A percentile compares a stretch with the other conserved stretches of the same genome.
phyloP scores from a whole-genome alignment of 1,140 invertebrate species.

The Calliopsis andreniformis region DNA sequence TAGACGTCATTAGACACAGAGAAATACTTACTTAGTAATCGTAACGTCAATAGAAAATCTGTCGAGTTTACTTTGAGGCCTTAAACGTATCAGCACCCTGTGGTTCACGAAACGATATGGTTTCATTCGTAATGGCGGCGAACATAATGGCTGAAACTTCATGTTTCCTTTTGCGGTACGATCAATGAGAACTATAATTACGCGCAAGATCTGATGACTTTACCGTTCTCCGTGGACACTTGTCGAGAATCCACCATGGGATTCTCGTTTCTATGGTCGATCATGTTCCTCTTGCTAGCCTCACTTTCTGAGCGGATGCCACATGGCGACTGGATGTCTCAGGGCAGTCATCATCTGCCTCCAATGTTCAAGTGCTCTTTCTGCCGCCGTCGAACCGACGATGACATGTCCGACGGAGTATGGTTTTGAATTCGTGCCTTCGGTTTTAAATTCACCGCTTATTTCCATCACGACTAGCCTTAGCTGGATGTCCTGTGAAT shows the following conservation, averaged over 20 bases:
- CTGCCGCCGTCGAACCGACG: conserved; percentile 85
- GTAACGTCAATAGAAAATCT: conserved; percentile 35
- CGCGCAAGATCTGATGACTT: neutral
- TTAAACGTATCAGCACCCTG: conserved; percentile 37
- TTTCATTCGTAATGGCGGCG: neutral
- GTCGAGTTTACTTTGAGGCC: conserved; percentile 20
- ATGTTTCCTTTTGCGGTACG: neutral
- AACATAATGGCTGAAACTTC: conserved; percentile 4
- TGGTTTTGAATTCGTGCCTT: conserved; percentile 77
- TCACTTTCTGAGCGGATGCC: conserved; percentile 89
- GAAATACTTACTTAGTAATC: conserved; percentile 26
- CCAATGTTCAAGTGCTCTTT: conserved; percentile 90
- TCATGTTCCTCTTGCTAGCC: neutral
- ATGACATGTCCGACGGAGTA: conserved; percentile 88
- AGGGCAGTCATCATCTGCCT: conserved; percentile 91
- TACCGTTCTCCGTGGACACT: conserved; percentile 27
- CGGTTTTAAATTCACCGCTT: conserved; percentile 73
- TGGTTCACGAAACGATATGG: conserved; percentile 5
- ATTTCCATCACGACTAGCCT: conserved; percentile 85
- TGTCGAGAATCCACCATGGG: neutral
- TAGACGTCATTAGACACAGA: neutral
- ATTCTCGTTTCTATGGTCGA: too few species aligned
- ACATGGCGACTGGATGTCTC: conserved; percentile 91
- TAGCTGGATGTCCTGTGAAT: conserved; percentile 86
- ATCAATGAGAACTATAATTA: neutral